Evolutionary conservation across 2,113 vertebrate species (phyloP).

Genomic region (Vicugna pacos): DNA sequence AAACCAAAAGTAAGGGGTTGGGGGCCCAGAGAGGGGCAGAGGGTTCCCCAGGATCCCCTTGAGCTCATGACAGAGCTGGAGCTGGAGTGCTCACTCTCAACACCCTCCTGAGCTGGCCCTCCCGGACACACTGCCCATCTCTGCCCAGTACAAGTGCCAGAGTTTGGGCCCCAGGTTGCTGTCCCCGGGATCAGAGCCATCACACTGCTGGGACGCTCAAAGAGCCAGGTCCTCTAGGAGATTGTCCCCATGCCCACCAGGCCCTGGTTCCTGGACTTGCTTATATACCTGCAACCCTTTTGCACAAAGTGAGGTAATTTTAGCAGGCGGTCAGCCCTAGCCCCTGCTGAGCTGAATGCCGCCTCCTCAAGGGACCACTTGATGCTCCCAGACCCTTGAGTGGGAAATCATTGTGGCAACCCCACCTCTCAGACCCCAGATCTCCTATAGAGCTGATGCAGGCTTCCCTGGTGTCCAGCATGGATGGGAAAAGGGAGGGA

Average conservation of each 20-base stretch:
- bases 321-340: background rate
- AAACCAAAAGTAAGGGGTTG: background rate
- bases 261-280: background rate
- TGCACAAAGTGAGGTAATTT: background rate
- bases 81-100: too few relatives aligned
- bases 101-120: too few relatives aligned
- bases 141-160: background rate
- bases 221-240: background rate
- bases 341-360: background rate
- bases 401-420: background rate
- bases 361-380: background rate
- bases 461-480: background rate
- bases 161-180: background rate
- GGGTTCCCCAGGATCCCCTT: too few relatives aligned
- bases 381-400: background rate
- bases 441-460: background rate
- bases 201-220: background rate
- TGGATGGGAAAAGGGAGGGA: background rate
- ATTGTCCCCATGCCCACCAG: too few relatives aligned
- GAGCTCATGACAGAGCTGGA: background rate
- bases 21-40: background rate
- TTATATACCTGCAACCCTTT: background rate
- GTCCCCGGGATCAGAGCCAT: background rate
- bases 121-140: background rate
- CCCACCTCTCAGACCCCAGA: background rate